Percentiles rank a stretch among this genome's conserved stretches.
Conservation (phyloP, 2,113 vertebrate species). For the Hippocampus comes region DNA sequence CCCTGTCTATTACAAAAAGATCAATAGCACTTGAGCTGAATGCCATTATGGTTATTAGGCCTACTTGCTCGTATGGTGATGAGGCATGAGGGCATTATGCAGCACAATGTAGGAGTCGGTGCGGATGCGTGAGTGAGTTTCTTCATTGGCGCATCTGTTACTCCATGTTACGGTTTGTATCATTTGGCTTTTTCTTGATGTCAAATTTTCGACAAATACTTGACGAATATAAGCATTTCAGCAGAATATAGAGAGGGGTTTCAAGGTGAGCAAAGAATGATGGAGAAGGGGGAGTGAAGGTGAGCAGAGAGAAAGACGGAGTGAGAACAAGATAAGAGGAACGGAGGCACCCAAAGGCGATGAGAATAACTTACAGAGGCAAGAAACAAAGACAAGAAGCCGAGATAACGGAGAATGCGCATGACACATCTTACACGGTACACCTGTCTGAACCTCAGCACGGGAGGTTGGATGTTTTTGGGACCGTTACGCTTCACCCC, state of each 20-base stretch:
- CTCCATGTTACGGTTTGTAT: conserved; percentile 24
- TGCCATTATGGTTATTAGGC: conserved; percentile 62
- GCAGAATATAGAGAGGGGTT: conserved; percentile 1
- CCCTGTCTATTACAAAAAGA: conserved; percentile 49
- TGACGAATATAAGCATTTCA: conserved; percentile 28
- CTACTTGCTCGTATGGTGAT: conserved; percentile 52
- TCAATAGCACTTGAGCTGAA: conserved; percentile 66
- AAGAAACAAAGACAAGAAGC: conserved; percentile 1
- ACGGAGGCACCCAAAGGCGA: background rate
- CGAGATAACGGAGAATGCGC: background rate
- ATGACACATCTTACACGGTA: background rate
- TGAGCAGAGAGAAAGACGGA: conserved; percentile 16
- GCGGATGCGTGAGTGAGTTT: conserved; percentile 18
- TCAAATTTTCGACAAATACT: conserved; percentile 19
- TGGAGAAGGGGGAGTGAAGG: conserved; percentile 18
- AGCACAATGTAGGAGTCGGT: conserved; percentile 13
- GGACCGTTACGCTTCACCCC: background rate
- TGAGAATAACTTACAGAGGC: conserved; percentile 28
- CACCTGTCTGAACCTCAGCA: background rate
- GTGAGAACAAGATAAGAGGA: conserved; percentile 18
- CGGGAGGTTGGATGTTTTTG: background rate
- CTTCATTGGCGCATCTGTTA: conserved; percentile 27
- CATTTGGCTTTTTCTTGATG: conserved; percentile 10
- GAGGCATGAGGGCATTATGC: conserved; percentile 57
- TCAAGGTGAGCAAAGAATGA: conserved; percentile 39